Conservation (phyloP, 2,797 vertebrate species). For the Podargus strigoides region DNA sequence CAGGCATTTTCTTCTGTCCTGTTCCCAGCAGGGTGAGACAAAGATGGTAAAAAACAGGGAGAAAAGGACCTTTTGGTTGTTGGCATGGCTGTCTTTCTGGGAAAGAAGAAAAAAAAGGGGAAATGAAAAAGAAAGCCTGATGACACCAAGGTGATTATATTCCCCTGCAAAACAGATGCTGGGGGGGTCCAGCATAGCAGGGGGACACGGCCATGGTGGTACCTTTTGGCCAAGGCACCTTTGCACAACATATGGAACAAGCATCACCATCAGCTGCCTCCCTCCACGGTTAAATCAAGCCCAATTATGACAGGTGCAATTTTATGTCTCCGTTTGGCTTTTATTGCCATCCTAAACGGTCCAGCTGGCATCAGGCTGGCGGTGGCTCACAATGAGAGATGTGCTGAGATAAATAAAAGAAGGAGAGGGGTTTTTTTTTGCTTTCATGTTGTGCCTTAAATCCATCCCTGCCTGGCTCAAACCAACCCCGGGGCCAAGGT, state of each 20-base stretch:
- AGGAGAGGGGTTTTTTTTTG: neutral
- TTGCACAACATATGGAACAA: accelerated
- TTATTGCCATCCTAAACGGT: slow-evolving; percentile 35
- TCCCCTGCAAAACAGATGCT: neutral
- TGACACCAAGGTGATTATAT: neutral
- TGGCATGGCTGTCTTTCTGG: neutral
- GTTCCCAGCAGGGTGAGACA: neutral
- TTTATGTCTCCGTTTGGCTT: slow-evolving; percentile 29
- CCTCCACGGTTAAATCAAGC: neutral
- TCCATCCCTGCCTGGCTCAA: neutral
- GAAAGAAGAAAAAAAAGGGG: too few relatives aligned
- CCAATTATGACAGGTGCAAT: slow-evolving; percentile 44
- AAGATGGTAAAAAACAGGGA: neutral
- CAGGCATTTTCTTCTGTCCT: neutral
- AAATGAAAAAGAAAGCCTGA: too few relatives aligned
- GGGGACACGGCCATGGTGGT: accelerated
- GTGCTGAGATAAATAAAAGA: neutral
- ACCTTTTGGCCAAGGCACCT: neutral
- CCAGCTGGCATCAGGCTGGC: slow-evolving; percentile 46
- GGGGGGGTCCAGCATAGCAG: accelerated
- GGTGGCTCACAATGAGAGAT: neutral
- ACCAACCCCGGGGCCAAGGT: neutral
- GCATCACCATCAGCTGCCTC: neutral
- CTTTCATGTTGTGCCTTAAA: neutral
- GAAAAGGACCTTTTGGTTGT: neutral